These are phyloP conservation scores for Xenops minutus DNA, from an alignment of 2,797 vertebrate species.

Conservation along the genomic window DNA sequence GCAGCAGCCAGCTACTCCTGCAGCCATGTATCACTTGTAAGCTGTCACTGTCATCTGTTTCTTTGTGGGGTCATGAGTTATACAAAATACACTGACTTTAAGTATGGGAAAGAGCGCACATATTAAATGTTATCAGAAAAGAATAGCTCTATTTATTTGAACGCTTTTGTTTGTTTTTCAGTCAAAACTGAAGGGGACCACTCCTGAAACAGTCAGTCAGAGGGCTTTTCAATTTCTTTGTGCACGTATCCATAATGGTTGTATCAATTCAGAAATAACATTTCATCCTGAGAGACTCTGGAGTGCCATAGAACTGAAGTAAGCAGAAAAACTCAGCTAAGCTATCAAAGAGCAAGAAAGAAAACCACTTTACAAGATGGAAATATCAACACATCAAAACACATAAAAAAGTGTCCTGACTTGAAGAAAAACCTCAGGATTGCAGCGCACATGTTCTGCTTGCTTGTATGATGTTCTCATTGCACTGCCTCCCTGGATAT, in stretches of 20 bases:
- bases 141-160: not conserved
- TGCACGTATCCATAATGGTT: not conserved
- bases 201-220: not conserved
- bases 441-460: not conserved
- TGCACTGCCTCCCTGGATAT: not conserved
- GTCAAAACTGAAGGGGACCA: not conserved
- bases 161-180: not conserved
- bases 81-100: not conserved
- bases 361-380: not conserved
- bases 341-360: not conserved
- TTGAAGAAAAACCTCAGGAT: not conserved
- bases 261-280: not conserved
- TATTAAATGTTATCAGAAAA: not conserved
- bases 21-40: not conserved
- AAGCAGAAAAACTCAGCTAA: conserved; percentile 2
- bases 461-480: not conserved
- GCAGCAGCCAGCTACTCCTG: not conserved
- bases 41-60: not conserved
- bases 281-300: not conserved
- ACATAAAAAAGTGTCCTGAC: not conserved
- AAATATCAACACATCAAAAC: not conserved
- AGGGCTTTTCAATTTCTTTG: conserved; percentile 10
- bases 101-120: not conserved
- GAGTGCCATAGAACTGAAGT: not conserved
- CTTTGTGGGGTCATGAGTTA: not conserved